These are phyloP conservation scores for Phthorimaea operculella DNA, from an alignment of 1,140 invertebrate species.

Conservation along the genomic window DNA sequence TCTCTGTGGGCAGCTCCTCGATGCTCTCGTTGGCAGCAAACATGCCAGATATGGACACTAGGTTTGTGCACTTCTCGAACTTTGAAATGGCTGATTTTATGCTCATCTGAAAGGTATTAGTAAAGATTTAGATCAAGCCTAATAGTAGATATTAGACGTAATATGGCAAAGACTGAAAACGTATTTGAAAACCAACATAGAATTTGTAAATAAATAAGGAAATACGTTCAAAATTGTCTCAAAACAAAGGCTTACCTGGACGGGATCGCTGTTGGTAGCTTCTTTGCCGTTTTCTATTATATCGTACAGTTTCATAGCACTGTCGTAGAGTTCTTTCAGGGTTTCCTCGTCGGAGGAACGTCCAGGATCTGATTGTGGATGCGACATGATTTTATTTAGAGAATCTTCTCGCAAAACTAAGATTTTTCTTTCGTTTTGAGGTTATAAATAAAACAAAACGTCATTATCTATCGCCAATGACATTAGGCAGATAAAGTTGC, in stretches of 20 bases:
- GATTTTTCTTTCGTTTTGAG: too few relatives aligned
- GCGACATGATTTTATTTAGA: too few relatives aligned
- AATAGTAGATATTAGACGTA: too few relatives aligned
- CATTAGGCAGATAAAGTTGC: too few relatives aligned
- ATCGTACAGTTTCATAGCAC: slow-evolving; percentile 52
- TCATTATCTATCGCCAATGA: too few relatives aligned
- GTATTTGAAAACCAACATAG: too few relatives aligned
- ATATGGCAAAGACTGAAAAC: too few relatives aligned
- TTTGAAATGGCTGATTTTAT: slow-evolving; percentile 76
- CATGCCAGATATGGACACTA: slow-evolving; percentile 82
- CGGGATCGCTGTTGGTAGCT: slow-evolving; percentile 47
- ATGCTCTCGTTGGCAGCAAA: slow-evolving; percentile 90
- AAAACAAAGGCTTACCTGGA: slow-evolving; percentile 39
- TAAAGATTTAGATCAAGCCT: too few relatives aligned
- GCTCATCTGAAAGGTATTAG: slow-evolving; percentile 68
- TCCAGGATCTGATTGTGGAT: slow-evolving; percentile 14
- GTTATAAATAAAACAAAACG: too few relatives aligned
- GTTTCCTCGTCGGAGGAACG: slow-evolving; percentile 43
- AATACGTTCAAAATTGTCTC: background rate
- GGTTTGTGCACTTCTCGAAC: slow-evolving; percentile 80
- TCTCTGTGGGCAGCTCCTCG: slow-evolving; percentile 87
- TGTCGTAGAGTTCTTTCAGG: slow-evolving; percentile 49
- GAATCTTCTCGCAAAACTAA: too few relatives aligned
- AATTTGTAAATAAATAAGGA: too few relatives aligned
- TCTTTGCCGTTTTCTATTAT: slow-evolving; percentile 51